Evolutionary conservation across 2,888 invertebrate species (phyloP), one percentile per base, ranked within the genome.

Genomic region (Lysandra bellargus): DNA sequence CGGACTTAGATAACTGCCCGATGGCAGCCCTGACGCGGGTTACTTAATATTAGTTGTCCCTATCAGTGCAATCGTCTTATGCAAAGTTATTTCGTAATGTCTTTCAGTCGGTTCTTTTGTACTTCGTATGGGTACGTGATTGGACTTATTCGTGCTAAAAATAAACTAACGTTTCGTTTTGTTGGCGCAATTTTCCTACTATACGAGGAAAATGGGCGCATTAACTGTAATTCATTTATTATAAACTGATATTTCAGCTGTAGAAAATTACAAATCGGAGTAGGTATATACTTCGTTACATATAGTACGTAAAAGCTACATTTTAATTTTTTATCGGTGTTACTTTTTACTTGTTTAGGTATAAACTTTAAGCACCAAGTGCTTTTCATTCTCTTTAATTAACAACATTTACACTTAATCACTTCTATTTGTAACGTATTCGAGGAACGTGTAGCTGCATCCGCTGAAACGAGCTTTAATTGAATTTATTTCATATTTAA

Each of bases 31-130:
- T 14, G 14, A 1, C 44, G 44, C 14, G 14, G 53, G 14, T 53
- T 53, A 53, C 53, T 53, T 14, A 53, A 53, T 14, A 53, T 53
- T 4, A 17, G 49, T 49, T 49, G 49, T 17, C 17, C 53, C 53
- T 57, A 6, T 30, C 4, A 6, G 30, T 30, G 64, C 64, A 64
- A 64, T 64, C 64, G 30, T 30, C 64, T 64, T 30, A 64, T 64
- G 30, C 12, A 64, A 30, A 64, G 30, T 82, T 83, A 83, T 79
- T 80, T 77, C 78, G 75, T 79, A 73, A 80, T 80, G 40, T 7
- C 30, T 75, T 76, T 76, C 53, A 37, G 30, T 49, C 30, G 61
- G 44, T 76, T 44, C 23, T 61, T 44, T 64, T 64, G 64, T 64
- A 64, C 30, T 64, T 9, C 30, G 64, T 64, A 64, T 23, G 9